Base-by-base conservation (phyloP, 2,888 invertebrate genomes). In the Dolichopus griseipennis region DNA sequence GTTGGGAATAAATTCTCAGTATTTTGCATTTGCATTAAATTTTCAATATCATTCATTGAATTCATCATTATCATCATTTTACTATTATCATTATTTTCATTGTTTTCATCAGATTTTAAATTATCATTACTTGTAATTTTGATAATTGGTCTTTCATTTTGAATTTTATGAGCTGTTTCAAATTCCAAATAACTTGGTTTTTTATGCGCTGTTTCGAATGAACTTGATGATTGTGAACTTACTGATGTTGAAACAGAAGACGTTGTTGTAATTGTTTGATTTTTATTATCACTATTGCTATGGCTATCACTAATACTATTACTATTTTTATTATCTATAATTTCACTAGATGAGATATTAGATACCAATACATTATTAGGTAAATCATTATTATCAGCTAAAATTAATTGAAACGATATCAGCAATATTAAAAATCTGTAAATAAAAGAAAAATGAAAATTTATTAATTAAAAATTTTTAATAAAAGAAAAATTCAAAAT, bases 171-270 rank as follows among this genome's bases (percentile, higher is more conserved):
- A 12, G 81, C 72, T 18, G 81, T 81, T 18, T 75, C 76, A 20
- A 70, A 69, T 63, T 72, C 72, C 20, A 83, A 84, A 0, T 87
- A 88, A n/a, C 74, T 74, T 1, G 75, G 78, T 72, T 88, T 84
- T 80, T 90, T 91, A 77, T 91, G 91, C 2, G 90, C 84, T 2
- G 90, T 88, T 80, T 90, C 90, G 74, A 90, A 90, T 34, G 20
- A 34, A 18, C 18, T 52, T 52, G 52, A n/a, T 34, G n/a, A 15
- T 33, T 27, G 6, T 37, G 64, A 9, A 20, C 34, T 33, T 27
- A 63, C 15, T 64, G 64, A 64, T 15, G 33, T 15, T 64, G 64
- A 64, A 8, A n/a, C 9, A 9, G 64, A 64, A 22, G 64, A 37
- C 37, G 37, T 20, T 20, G 37, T 20, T 34, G 20, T 18, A 12